Evolutionary conservation across 2,888 invertebrate genomes (phyloP), one percentile per base, ranked within the genome.

Genomic region (Incurvaria masculella): DNA sequence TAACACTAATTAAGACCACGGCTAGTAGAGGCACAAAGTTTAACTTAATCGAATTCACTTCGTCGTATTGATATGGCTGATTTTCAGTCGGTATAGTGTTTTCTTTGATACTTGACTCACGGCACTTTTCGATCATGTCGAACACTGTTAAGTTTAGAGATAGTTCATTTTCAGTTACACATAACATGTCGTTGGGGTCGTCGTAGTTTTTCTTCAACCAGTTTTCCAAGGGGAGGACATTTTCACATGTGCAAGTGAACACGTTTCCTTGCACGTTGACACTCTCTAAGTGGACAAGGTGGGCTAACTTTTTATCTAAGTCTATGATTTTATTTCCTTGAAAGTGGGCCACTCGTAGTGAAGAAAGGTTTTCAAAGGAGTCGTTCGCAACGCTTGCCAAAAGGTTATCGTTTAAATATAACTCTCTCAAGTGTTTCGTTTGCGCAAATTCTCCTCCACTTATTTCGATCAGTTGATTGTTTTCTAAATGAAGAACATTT

Each of bases 401-500:
- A 54, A 83, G 81, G 74, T 92, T 92, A 75, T 90, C 87, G 64
- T 90, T 88, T 57, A 92, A 72, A 71, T 90, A 89, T 57, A 91
- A 80, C 71, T 91, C 89, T 62, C 85, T 84, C 59, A 91, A 81
- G 61, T 84, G 83, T 60, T 85, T 86, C 59, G 89, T 80, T 66
- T 88, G 86, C 58, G 89, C 88, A 72, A 91, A 91, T 67, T 91
- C 91, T 65, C 81, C 88, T 40, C 90, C 91, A 47, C 84, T 81
- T 48, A 91, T 68, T 60, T 85, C 85, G 19, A 82, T 82, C 48
- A 91, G 67, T 56, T 84, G 80, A 68, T 91, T 91, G 60, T 87
- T 83, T 71, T 91, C 89, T 64, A 91, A 81, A 68, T 90, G 89
- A 49, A 91, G 79, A 50, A 87, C 82, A 62, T 84, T 83, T 48